Base-by-base conservation (phyloP, 2,797 vertebrate species). In the Austrolebias charrua region DNA sequence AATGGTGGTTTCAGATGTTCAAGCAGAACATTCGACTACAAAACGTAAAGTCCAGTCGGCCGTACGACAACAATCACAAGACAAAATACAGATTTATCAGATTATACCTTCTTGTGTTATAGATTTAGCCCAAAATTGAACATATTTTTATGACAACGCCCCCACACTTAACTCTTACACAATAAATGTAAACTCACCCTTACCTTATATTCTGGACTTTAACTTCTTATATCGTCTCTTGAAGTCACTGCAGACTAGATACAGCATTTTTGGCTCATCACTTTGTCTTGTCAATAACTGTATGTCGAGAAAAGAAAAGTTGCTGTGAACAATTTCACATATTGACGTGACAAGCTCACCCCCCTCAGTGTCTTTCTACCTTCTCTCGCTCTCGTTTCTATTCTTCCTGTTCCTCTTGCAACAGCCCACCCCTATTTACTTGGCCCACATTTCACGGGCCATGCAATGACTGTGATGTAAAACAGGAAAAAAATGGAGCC, bases 401-500 rank as follows among this genome's bases (percentile, higher is more conserved):
- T 86, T 92, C 92, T 94, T 93, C 91, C 92, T 93, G 89, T 93
- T 93, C 88, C 90, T 92, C 89, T 91, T 85, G 71, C 74, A 79
- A 80, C 75, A 88, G 77, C 86, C 87, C 89, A 89, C 86, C 86
- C 89, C 82, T 88, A 80, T 82, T 83, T 81, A 83, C 65, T 62
- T 74, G 54, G 43, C 84, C 82, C 77, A 71, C 69, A 84, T 86
- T 55, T 75, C 54, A 71, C 65, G 70, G 57, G 38, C 55, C 60
- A 59, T 63, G 55, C 80, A 63, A 73, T 52, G 64, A 44, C 31
- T 46, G 46, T 60, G 5, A 54, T 57, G 76, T 65, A 33, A 42
- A 9, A 33, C 5, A 50, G 53, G 73, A 66, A 31, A 45, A 73
- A 38, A 73, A 66, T 40, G 1, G 28, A 53, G 2, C 9, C 47